A percentile compares a stretch with the other conserved stretches of the same genome.
Conservation (phyloP, 2,888 invertebrate genomes). For the Ophion costatus region DNA sequence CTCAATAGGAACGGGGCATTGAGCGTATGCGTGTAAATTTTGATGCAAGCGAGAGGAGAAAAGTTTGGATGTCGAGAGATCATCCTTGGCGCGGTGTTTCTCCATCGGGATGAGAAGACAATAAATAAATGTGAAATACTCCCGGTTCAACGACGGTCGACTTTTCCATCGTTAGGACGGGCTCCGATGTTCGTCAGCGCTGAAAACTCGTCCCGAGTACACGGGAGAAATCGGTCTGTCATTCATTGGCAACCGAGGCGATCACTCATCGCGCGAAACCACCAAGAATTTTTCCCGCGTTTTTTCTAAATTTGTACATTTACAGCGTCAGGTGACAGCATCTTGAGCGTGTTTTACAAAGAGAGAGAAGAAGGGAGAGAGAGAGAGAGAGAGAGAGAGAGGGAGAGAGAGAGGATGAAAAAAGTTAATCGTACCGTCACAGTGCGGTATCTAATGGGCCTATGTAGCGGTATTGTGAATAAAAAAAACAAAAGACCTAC, state of each 20-base stretch:
- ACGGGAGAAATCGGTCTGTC: slow-evolving; percentile 23
- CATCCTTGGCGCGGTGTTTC: neutral
- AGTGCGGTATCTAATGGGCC: slow-evolving; percentile 52
- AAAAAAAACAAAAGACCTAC: neutral
- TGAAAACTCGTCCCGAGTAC: neutral
- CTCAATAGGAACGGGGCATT: neutral
- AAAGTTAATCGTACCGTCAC: slow-evolving; percentile 36
- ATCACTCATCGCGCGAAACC: neutral
- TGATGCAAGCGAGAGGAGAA: neutral
- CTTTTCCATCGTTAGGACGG: slow-evolving; percentile 12
- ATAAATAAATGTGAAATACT: slow-evolving; percentile 47
- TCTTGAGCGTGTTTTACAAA: neutral
- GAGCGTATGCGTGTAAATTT: neutral
- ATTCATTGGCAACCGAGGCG: neutral
- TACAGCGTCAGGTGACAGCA: neutral
- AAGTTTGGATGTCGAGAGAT: slow-evolving; percentile 9
- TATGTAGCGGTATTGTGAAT: slow-evolving; percentile 59
- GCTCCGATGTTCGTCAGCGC: neutral
- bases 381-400: neutral
- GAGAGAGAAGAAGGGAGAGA: neutral
- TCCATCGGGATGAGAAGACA: slow-evolving; percentile 23
- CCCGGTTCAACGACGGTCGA: slow-evolving; percentile 25
- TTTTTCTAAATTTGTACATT: neutral
- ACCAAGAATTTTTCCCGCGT: neutral
- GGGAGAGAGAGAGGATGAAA: neutral